Conservation (phyloP, 2,113 vertebrate species). For the Rhea pennata region DNA sequence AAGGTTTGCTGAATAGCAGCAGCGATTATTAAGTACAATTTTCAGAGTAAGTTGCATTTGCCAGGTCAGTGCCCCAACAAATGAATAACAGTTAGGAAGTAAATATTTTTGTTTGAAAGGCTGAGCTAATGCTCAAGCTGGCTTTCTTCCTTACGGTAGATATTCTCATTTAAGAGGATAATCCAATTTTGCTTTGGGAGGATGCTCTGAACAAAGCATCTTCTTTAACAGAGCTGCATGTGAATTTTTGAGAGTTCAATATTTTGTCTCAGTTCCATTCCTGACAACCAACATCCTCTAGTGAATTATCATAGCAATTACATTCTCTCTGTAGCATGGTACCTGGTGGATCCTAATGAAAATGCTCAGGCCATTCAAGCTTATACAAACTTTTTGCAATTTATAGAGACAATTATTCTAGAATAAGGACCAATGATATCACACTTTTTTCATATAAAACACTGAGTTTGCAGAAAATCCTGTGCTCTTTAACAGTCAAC, state of each 20-base stretch:
- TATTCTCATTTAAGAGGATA: background rate
- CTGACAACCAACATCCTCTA: background rate
- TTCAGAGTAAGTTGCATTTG: conserved; percentile 8
- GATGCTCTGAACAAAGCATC: background rate
- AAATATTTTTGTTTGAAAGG: background rate
- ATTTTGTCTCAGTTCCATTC: background rate
- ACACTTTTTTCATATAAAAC: background rate
- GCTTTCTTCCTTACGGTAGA: background rate
- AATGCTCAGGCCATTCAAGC: background rate
- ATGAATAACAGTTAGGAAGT: background rate
- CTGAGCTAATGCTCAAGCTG: background rate
- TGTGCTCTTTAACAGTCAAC: background rate
- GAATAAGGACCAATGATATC: background rate
- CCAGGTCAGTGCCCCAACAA: background rate
- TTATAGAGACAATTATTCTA: background rate
- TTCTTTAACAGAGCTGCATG: background rate
- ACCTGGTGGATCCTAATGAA: background rate
- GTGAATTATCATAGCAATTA: background rate
- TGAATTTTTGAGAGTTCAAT: background rate
- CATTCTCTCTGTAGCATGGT: background rate
- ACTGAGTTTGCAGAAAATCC: background rate
- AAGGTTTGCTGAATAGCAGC: background rate
- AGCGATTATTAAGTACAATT: conserved; percentile 19
- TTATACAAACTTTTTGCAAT: background rate
- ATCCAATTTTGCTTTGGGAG: background rate